Conservation (phyloP, 2,797 vertebrate genomes). For the Apogon talboti region DNA sequence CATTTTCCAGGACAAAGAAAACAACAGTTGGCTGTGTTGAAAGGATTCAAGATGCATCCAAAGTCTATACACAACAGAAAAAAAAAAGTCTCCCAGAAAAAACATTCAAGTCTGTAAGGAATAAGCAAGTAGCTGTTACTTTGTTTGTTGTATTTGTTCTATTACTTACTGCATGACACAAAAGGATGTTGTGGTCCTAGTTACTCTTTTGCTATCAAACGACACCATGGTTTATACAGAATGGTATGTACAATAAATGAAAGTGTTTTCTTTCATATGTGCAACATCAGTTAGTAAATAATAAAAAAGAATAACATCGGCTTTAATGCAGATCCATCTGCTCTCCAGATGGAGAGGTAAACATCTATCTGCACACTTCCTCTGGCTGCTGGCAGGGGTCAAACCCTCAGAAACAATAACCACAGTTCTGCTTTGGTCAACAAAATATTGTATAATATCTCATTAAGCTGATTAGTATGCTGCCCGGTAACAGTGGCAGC, state of each 20-base stretch:
- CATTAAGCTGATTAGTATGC: constrained; percentile 99
- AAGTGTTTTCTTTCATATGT: constrained; percentile 56
- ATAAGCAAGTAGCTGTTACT: constrained; percentile 5
- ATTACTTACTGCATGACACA: constrained; percentile 70
- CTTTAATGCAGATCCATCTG: constrained; percentile 76
- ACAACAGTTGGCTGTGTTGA: constrained; percentile 68
- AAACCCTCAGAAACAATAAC: constrained; percentile 95
- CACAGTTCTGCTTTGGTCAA: constrained; percentile 96
- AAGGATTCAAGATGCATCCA: constrained; percentile 62
- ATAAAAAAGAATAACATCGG: constrained; percentile 51
- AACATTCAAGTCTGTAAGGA: constrained; percentile 37
- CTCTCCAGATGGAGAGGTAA: constrained; percentile 77
- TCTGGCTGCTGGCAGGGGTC: constrained; percentile 91
- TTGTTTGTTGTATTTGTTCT: constrained; percentile 42
- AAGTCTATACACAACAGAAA: constrained; percentile 54
- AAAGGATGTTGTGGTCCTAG: constrained; percentile 80
- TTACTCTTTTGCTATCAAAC: constrained; percentile 6
- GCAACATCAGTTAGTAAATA: constrained; percentile 55
- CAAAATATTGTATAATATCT: constrained; percentile 99
- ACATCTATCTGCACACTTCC: constrained; percentile 78
- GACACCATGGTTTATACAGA: constrained; percentile 8
- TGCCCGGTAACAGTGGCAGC: constrained; percentile 92
- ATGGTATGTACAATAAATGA: constrained; percentile 6
- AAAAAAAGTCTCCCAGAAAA: constrained; percentile 46
- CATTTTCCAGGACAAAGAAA: constrained; percentile 60